phyloP scores from a whole-genome alignment of 2,797 vertebrate species.

The Fundulus diaphanus region DNA sequence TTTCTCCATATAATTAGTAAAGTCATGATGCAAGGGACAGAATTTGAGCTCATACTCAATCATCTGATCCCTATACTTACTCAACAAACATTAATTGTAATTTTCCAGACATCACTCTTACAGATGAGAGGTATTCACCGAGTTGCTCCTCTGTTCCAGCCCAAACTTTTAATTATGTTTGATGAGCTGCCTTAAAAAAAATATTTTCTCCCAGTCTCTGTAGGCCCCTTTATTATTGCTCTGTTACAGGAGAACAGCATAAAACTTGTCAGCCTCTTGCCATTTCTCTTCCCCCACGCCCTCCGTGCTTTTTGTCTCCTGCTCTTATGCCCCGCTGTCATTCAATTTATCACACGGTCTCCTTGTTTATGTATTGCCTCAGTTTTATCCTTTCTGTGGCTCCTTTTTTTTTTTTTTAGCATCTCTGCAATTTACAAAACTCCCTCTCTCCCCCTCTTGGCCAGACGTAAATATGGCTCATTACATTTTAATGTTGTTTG shows the following conservation, averaged over 20 bases:
- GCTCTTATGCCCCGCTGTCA: background rate
- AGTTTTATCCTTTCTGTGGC: background rate
- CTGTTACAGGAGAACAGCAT: constrained; percentile 2
- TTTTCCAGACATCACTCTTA: constrained; percentile 8
- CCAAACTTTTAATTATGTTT: constrained; percentile 74
- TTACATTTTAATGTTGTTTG: constrained; percentile 75
- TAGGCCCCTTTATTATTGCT: constrained; percentile 60
- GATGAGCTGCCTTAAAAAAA: constrained; percentile 74
- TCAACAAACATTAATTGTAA: background rate
- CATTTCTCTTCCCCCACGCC: background rate
- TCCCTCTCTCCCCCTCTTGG: constrained; percentile 11
- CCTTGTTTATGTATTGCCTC: constrained; percentile 6
- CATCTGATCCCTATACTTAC: background rate
- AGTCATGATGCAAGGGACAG: background rate
- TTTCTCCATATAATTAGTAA: background rate
- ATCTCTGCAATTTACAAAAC: background rate
- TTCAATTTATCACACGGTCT: background rate
- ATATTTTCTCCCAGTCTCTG: constrained; percentile 55
- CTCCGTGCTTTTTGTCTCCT: background rate
- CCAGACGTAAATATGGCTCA: constrained; percentile 60
- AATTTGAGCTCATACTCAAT: background rate
- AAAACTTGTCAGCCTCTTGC: constrained; percentile 19
- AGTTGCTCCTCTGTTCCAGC: constrained; percentile 39
- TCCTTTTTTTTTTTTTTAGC: background rate
- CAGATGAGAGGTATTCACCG: constrained; percentile 21